phyloP scores from a whole-genome alignment of 2,888 invertebrate species.

The Oasisia sp. region DNA sequence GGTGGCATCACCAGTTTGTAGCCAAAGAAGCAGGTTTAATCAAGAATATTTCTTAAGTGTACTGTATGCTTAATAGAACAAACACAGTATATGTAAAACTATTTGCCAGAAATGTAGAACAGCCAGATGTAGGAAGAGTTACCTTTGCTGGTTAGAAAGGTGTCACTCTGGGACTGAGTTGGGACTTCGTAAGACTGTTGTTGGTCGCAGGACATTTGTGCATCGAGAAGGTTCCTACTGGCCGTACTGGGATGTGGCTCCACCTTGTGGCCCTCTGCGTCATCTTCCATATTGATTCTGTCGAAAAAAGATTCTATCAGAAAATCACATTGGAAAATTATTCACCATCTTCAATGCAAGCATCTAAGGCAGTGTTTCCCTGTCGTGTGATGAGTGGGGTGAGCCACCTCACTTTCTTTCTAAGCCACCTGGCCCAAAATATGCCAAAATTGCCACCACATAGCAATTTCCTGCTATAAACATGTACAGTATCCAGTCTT shows the following conservation, averaged over 20 bases:
- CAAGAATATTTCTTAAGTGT: too few relatives aligned
- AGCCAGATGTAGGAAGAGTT: neutral
- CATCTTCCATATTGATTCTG: neutral
- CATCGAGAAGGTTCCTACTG: neutral
- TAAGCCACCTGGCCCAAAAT: too few relatives aligned
- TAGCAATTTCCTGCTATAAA: too few relatives aligned
- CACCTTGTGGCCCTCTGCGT: neutral
- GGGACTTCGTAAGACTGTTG: neutral
- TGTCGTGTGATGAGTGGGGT: too few relatives aligned
- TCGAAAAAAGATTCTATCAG: neutral
- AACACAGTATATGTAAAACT: neutral
- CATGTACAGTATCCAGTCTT: too few relatives aligned
- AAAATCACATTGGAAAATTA: too few relatives aligned
- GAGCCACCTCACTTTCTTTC: too few relatives aligned
- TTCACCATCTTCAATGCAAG: too few relatives aligned
- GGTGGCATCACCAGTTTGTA: too few relatives aligned
- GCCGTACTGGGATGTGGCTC: neutral
- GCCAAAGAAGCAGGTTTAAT: too few relatives aligned
- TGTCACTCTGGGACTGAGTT: conserved; percentile 13
- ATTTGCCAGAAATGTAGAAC: neutral
- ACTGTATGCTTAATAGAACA: neutral
- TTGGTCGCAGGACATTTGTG: neutral
- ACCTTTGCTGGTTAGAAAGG: neutral
- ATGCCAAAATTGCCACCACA: too few relatives aligned
- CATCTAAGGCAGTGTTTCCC: too few relatives aligned